These are phyloP conservation scores for Perdita meconis DNA, from an alignment of 2,888 invertebrate species.

Conservation along the genomic window DNA sequence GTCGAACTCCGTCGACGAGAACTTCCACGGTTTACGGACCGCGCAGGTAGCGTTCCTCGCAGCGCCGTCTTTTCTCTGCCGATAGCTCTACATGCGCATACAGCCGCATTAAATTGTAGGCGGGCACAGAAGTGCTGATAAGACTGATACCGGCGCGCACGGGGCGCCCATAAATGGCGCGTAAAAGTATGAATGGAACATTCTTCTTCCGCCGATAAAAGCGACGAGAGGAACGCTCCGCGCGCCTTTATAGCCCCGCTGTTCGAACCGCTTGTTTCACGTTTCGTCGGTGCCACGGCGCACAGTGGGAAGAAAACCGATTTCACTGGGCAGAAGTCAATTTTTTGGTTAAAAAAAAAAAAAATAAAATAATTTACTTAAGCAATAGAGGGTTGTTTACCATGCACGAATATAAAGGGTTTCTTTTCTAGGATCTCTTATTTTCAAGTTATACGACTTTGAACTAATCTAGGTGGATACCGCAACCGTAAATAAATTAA, in stretches of 20 bases:
- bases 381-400: no score
- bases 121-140: constrained; percentile 69
- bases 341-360: no score
- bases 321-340: no score
- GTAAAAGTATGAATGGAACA: constrained; percentile 73
- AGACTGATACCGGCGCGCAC: constrained; percentile 65
- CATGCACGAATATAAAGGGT: no score
- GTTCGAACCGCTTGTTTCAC: constrained; percentile 17
- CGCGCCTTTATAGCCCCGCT: constrained; percentile 35
- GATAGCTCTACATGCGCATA: constrained; percentile 56
- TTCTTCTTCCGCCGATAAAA: constrained; percentile 68
- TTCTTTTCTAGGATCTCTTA: no score
- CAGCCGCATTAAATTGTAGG: constrained; percentile 65
- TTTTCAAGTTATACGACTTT: no score
- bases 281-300: no score
- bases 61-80: constrained; percentile 45
- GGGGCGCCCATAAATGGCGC: constrained; percentile 63
- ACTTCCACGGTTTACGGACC: constrained; percentile 42
- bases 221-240: constrained; percentile 36
- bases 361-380: no score
- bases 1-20: constrained; percentile 36
- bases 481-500: no score
- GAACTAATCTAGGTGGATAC: no score
- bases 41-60: constrained; percentile 69
- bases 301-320: no score